Evolutionary conservation across 2,888 invertebrate species (phyloP), one percentile per base, ranked within the genome.

Genomic region (Apamea crenata): DNA sequence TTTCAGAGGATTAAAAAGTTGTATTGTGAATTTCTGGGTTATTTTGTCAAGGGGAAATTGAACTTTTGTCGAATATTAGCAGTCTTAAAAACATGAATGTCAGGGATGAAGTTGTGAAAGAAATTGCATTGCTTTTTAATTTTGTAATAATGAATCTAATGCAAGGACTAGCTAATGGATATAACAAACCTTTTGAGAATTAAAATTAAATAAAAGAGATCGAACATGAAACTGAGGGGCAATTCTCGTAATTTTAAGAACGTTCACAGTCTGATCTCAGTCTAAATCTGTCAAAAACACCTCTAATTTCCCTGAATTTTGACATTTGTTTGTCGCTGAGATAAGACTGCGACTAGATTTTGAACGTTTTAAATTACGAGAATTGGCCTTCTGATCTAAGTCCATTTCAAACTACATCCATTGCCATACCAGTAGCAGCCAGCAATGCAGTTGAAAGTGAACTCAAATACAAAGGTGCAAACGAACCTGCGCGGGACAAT

Each of bases 381-480:
- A n/a, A n/a, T n/a, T n/a, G n/a, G n/a, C n/a, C n/a, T n/a, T n/a
- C n/a, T n/a, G 77, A 73, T 32, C 18, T 16, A 25, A 50, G 16
- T 65, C 2, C 0, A 0, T 63, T 44, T 66, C 0, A 47, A 44
- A 6, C 8, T 18, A 61, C 8, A 61, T 0, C 21, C 12, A 67
- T 59, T 36, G 2, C 1, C n/a, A 63, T 29, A 72, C 1, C 6
- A 25, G 25, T 47, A 32, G 14, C 18, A 67, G 32, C 25, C 8
- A 80, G 66, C 1, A 44, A 40, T 75, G 67, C 67, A 85, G 63
- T 68, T 50, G 36, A 63, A 75, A 59, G 59, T 67, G 67, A 68
- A 72, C 63, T 78, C 0, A 12, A 65, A 63, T 73, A 86, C 84
- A 89, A 87, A 86, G 84, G 78, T 80, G 66, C 83, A 89, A 89